Evolutionary conservation across 2,888 invertebrate genomes (phyloP).

Genomic region (Ormyrus pomaceus): DNA sequence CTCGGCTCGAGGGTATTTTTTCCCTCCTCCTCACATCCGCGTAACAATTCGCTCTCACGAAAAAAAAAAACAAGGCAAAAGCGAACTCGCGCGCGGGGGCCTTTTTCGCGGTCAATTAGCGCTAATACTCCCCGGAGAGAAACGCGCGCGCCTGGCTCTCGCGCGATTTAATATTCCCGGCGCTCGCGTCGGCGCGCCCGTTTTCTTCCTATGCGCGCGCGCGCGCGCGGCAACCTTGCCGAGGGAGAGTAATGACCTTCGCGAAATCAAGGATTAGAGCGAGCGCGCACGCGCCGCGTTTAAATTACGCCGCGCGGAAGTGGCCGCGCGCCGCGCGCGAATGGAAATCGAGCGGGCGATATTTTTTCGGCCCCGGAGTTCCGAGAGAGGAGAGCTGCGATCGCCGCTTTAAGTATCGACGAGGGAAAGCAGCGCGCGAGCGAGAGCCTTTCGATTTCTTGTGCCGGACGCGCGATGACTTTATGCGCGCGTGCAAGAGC

Average conservation of each 20-base stretch:
- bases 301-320: slow-evolving; percentile 47
- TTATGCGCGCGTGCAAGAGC: slow-evolving; percentile 2
- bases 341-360: slow-evolving; percentile 46
- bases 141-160: neutral
- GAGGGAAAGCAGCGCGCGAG: slow-evolving; percentile 43
- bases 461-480: slow-evolving; percentile 5
- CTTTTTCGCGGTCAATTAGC: slow-evolving; percentile 43
- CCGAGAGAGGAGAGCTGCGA: too few relatives aligned
- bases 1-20: too few relatives aligned
- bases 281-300: slow-evolving; percentile 20
- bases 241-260: slow-evolving; percentile 59
- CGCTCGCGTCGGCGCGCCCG: slow-evolving; percentile 30
- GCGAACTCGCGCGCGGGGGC: neutral
- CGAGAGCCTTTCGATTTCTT: slow-evolving; percentile 44
- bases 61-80: neutral
- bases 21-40: too few relatives aligned
- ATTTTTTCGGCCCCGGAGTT: neutral
- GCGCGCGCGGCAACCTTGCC: slow-evolving; percentile 51
- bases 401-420: slow-evolving; percentile 20
- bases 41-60: neutral
- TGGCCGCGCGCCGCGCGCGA: slow-evolving; percentile 16
- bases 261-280: slow-evolving; percentile 55
- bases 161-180: neutral
- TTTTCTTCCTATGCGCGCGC: slow-evolving; percentile 20
- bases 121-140: slow-evolving; percentile 7